These are phyloP conservation scores for Raillietiella orientalis DNA, from an alignment of 2,888 invertebrate species.

Conservation along the genomic window DNA sequence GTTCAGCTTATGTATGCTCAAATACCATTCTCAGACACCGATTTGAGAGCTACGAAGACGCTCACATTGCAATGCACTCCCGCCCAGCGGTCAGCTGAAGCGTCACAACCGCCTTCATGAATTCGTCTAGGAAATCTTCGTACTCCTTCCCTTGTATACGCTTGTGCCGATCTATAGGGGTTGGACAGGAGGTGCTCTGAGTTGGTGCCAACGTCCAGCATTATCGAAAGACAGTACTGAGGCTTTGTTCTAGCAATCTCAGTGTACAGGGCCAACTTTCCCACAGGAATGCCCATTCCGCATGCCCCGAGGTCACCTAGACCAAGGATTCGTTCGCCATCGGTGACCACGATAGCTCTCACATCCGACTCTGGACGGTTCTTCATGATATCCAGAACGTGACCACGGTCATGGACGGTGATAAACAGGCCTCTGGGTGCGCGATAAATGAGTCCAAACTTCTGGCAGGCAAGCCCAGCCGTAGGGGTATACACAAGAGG, in stretches of 20 bases:
- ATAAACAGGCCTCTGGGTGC: constrained; percentile 81
- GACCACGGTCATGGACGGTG: constrained; percentile 78
- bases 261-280: constrained; percentile 84
- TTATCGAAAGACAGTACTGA: constrained; percentile 70
- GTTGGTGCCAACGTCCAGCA: constrained; percentile 78
- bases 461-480: constrained; percentile 88
- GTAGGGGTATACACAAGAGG: constrained; percentile 98
- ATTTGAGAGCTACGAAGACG: no score
- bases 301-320: constrained; percentile 86
- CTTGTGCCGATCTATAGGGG: constrained; percentile 65
- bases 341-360: constrained; percentile 72
- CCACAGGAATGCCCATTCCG: constrained; percentile 97
- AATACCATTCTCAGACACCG: no score
- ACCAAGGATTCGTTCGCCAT: constrained; percentile 90
- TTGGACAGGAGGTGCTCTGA: constrained; percentile 13
- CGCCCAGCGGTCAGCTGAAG: no score
- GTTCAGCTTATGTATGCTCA: no score
- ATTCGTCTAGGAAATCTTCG: constrained; percentile 82
- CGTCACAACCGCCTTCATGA: constrained; percentile 64
- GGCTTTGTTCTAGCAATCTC: constrained; percentile 90
- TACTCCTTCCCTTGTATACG: constrained; percentile 52
- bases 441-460: constrained; percentile 66
- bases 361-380: constrained; percentile 78
- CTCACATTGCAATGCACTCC: no score
- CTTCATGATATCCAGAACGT: constrained; percentile 65